These are phyloP conservation scores for Muntiacus reevesi DNA, from an alignment of 2,113 vertebrate species.

Conservation along the genomic window DNA sequence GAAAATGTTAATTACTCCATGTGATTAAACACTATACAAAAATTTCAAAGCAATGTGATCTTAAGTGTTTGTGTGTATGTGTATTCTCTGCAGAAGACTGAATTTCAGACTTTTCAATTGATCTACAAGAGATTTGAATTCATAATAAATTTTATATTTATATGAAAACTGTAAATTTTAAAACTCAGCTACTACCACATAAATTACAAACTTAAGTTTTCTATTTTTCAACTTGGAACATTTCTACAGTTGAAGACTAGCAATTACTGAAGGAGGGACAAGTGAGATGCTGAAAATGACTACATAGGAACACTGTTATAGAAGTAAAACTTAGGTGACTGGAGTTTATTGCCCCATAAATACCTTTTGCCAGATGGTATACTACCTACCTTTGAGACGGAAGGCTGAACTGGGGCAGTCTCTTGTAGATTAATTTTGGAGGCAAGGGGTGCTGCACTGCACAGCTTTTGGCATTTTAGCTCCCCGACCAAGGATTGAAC, in stretches of 20 bases:
- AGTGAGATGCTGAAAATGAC: constrained; percentile 23
- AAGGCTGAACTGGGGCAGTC: background rate
- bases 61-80: background rate
- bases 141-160: background rate
- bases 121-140: background rate
- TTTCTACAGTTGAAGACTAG: background rate
- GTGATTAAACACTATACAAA: constrained; percentile 33
- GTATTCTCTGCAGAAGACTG: background rate
- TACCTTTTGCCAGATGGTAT: background rate
- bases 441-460: background rate
- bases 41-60: background rate
- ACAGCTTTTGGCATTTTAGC: background rate
- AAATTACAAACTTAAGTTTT: constrained; percentile 24
- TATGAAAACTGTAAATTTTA: background rate
- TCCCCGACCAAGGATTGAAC: background rate
- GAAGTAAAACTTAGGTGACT: background rate
- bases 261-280: background rate
- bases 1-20: background rate
- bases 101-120: background rate
- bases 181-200: background rate
- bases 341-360: background rate
- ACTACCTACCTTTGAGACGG: background rate
- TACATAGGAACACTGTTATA: background rate
- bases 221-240: background rate
- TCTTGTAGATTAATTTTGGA: background rate